These are phyloP conservation scores for Trilocha varians DNA, from an alignment of 2,888 invertebrate genomes.

Conservation along the genomic window DNA sequence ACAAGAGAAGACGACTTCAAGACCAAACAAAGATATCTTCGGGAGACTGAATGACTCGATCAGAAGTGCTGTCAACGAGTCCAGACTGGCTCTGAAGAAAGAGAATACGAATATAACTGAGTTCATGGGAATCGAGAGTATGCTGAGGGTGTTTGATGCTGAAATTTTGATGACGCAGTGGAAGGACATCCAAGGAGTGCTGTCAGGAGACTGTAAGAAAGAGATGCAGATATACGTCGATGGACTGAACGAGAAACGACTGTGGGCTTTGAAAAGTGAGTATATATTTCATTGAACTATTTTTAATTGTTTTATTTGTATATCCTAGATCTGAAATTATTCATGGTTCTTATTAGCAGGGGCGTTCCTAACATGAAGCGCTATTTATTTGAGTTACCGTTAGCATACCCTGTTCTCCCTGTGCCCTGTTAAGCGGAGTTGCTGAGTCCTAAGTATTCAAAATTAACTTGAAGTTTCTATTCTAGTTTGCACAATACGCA, in stretches of 20 bases:
- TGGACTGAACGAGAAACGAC: conserved; percentile 69
- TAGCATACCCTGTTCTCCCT: too few relatives aligned
- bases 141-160: conserved; percentile 72
- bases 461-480: too few relatives aligned
- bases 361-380: too few relatives aligned
- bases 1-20: conserved; percentile 37
- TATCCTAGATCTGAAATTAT: too few relatives aligned
- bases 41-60: conserved; percentile 47
- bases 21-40: conserved; percentile 40
- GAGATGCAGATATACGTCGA: conserved; percentile 75
- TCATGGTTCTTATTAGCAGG: too few relatives aligned
- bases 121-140: conserved; percentile 57
- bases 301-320: too few relatives aligned
- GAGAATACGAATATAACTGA: conserved; percentile 23
- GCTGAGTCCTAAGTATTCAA: too few relatives aligned
- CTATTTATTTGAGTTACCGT: too few relatives aligned
- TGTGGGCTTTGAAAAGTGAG: conserved; percentile 84
- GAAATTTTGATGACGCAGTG: conserved; percentile 73
- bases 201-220: conserved; percentile 65
- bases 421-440: too few relatives aligned
- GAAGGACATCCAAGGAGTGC: conserved; percentile 53
- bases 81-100: conserved; percentile 32
- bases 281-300: conserved; percentile 21
- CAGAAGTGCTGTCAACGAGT: conserved; percentile 49
- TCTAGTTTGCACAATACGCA: too few relatives aligned